Evolutionary conservation across 2,888 invertebrate species (phyloP).

Genomic region (Iphiclides podalirius): DNA sequence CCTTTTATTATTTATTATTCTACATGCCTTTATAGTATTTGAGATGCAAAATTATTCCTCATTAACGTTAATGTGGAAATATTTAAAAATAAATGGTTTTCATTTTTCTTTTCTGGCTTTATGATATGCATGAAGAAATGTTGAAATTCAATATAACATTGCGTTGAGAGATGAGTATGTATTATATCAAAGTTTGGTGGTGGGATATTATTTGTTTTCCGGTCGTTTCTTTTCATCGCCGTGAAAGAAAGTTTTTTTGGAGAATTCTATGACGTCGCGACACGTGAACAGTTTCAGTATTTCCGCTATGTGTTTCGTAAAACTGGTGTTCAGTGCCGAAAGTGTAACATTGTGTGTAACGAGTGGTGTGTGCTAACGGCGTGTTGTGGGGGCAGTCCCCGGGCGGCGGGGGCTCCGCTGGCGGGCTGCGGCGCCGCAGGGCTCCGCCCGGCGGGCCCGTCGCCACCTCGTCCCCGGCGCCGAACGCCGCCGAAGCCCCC

Average conservation of each 20-base stretch:
- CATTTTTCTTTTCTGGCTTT: not conserved
- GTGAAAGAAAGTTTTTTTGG: not conserved
- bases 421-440: conserved; percentile 26
- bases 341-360: conserved; percentile 31
- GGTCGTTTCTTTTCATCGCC: not conserved
- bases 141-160: not conserved
- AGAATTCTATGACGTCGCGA: not conserved
- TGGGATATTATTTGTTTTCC: not conserved
- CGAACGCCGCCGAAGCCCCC: not conserved
- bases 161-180: too few species aligned
- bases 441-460: conserved; percentile 31
- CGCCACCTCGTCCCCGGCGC: conserved; percentile 16
- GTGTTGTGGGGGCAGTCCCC: conserved; percentile 34
- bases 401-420: conserved; percentile 22
- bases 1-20: too few species aligned
- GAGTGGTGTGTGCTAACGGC: conserved; percentile 35
- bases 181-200: too few species aligned
- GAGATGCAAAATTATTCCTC: too few species aligned
- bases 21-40: too few species aligned
- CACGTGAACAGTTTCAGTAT: not conserved
- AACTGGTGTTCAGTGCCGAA: conserved; percentile 17
- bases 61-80: too few species aligned
- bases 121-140: conserved; percentile 9
- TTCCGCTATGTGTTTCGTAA: conserved; percentile 5
- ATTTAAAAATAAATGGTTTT: too few species aligned